Evolutionary conservation across 2,888 invertebrate species (phyloP).

Genomic region (Eupithecia inturbata): DNA sequence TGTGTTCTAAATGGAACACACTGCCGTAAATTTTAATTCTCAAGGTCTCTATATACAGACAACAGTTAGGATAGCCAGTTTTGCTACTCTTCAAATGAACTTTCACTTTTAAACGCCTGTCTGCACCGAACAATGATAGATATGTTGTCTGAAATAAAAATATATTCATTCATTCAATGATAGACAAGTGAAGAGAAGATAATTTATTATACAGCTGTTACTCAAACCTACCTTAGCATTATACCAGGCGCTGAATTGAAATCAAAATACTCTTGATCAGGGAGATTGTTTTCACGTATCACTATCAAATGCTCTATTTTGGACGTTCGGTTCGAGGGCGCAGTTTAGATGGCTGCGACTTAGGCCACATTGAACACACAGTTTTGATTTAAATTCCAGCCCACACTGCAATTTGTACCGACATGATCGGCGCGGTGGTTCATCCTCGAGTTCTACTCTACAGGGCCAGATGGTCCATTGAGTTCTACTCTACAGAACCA

Average conservation of each 20-base stretch:
- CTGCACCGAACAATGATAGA: background rate
- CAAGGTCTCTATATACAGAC: background rate
- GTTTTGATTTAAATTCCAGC: slow-evolving; percentile 30
- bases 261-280: background rate
- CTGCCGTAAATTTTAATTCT: background rate
- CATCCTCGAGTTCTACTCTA: no score
- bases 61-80: background rate
- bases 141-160: background rate
- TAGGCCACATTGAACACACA: background rate
- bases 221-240: background rate
- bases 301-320: background rate
- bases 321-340: background rate
- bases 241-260: background rate
- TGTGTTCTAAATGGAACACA: background rate
- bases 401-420: slow-evolving; percentile 58
- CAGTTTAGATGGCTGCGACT: background rate
- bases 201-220: background rate
- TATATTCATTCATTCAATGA: no score
- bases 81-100: slow-evolving; percentile 5
- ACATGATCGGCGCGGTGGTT: slow-evolving; percentile 49
- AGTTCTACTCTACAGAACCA: no score
- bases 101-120: slow-evolving; percentile 22
- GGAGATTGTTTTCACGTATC: background rate
- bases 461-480: no score
- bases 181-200: no score